Evolutionary conservation across 1,140 invertebrate genomes (phyloP).

Genomic region (Solenopsis fugax): DNA sequence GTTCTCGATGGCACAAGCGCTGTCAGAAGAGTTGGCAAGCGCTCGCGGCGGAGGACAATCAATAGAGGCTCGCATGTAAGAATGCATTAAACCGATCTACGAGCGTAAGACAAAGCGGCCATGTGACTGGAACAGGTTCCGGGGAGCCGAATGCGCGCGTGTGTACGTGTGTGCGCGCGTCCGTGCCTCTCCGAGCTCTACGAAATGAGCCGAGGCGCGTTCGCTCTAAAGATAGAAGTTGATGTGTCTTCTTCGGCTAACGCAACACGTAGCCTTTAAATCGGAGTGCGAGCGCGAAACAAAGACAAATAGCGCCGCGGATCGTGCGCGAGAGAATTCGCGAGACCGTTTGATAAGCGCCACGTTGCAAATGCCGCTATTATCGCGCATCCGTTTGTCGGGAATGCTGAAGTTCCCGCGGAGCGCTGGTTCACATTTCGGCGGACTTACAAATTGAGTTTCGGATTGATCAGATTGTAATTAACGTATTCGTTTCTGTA

Average conservation of each 20-base stretch:
- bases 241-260: conserved; percentile 71
- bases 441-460: conserved; percentile 4
- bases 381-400: conserved; percentile 32
- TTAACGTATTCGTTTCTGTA: neutral
- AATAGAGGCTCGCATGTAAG: conserved; percentile 73
- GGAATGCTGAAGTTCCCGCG: neutral
- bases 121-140: conserved; percentile 72
- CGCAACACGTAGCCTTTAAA: conserved; percentile 67
- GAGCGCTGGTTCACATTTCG: neutral
- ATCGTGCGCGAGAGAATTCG: conserved; percentile 31
- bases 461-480: neutral
- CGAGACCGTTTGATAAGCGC: conserved; percentile 8
- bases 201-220: conserved; percentile 66
- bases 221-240: conserved; percentile 74
- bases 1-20: conserved; percentile 30
- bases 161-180: neutral
- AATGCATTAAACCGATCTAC: conserved; percentile 75
- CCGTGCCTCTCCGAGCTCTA: conserved; percentile 36
- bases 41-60: conserved; percentile 58
- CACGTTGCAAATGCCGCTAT: neutral
- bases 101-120: conserved; percentile 74
- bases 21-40: conserved; percentile 42
- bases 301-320: conserved; percentile 41
- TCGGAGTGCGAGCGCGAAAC: conserved; percentile 53
- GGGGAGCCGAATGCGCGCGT: conserved; percentile 61